Evolutionary conservation across 1,140 invertebrate genomes (phyloP), one percentile per base, ranked within the genome.

Genomic region (Lordiphosa stackelbergi): DNA sequence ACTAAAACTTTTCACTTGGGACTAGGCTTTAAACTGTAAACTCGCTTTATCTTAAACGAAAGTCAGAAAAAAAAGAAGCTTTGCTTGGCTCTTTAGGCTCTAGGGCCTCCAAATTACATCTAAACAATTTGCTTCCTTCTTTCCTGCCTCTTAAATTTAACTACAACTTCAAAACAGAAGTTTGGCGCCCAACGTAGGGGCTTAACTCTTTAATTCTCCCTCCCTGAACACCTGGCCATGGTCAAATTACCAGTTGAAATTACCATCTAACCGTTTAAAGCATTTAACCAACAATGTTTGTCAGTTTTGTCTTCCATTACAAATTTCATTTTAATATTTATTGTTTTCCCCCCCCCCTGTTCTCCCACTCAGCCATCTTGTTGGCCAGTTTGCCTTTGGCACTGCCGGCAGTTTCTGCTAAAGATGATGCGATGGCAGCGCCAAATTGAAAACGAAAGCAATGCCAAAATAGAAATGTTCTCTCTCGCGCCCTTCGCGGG

Each of bases 381-480:
- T 65, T 55, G 71, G 60, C 73, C 59, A 74, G 61, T 55, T 65
- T 56, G 55, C 52, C 45, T 46, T 36, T 48, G 54, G 61, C 55
- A 53, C 53, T 68, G 51, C 0, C 19, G 19, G 19, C 19, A 19
- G 2, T 19, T 19, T 19, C 19, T 3, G 19, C 19, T 19, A 19
- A 53, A 58, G 49, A 45, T 53, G 60, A 51, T 24, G 22, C 22
- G 22, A 24, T 53, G 51, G 59, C 69, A 62, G 54, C 58, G 54
- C 58, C 59, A 81, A 81, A 81, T 81, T 81, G 77, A 81, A 81
- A 81, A 81, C 75, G 72, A 81, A 81, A 81, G 77, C 72, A 83
- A 81, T 83, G 78, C 73, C 68, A 83, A 81, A 83, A 83, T 81
- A 83, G 75, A 83, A 81, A 77, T 81, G 72, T 83, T 72, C 74